These are phyloP conservation scores for Eurosta solidaginis DNA, from an alignment of 1,140 invertebrate genomes.

Conservation along the genomic window DNA sequence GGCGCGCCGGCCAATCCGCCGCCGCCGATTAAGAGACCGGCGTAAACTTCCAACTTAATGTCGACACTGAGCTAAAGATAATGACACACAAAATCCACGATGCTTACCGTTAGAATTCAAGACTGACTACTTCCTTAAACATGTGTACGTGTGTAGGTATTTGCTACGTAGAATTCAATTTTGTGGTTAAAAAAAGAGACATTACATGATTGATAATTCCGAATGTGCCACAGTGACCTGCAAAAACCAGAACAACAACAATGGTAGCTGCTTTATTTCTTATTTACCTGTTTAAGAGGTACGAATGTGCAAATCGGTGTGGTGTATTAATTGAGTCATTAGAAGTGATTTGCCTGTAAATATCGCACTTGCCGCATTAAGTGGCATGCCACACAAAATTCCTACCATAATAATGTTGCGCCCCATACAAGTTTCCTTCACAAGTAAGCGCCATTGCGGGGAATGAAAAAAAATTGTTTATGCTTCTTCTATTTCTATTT, in stretches of 20 bases:
- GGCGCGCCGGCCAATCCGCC: too few species aligned
- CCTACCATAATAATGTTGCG: too few species aligned
- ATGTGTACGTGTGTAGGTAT: not conserved
- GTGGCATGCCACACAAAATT: not conserved
- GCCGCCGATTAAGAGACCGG: too few species aligned
- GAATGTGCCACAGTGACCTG: constrained; percentile 9
- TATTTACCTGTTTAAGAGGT: not conserved
- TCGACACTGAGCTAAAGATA: not conserved
- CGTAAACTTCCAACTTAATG: too few species aligned
- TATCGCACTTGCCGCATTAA: not conserved
- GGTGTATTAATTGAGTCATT: not conserved
- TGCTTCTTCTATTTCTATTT: too few species aligned
- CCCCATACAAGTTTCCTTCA: not conserved
- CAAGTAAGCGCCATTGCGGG: not conserved
- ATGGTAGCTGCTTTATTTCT: not conserved
- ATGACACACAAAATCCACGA: too few species aligned
- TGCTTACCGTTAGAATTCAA: not conserved
- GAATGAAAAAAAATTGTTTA: too few species aligned
- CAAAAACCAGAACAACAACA: not conserved
- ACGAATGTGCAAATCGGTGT: constrained; percentile 10
- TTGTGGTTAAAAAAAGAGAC: not conserved
- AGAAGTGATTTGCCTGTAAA: not conserved
- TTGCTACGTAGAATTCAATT: not conserved
- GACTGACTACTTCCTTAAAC: not conserved
- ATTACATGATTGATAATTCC: not conserved